Evolutionary conservation across 2,888 invertebrate genomes (phyloP), one percentile per base, ranked within the genome.

Genomic region (Agriopis leucophaearia): DNA sequence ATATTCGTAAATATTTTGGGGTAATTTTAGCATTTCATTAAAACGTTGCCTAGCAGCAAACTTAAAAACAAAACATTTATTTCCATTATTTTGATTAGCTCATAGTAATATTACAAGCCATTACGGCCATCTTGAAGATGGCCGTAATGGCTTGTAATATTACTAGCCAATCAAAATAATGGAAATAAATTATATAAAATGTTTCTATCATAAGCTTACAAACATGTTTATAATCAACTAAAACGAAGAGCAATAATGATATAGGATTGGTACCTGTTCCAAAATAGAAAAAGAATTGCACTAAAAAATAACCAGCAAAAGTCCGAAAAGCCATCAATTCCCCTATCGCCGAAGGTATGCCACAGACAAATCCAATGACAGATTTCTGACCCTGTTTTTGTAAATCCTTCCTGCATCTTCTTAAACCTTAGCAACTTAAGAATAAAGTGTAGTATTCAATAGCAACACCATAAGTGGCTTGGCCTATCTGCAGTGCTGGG

Each of bases 311-410:
- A 68, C 62, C 52, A 13, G 27, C 47, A 57, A 50, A 65, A 60
- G 48, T 61, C 61, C 61, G 70, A 74, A 74, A 74, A 71, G 76
- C 77, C 78, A 80, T 77, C 74, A 78, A 78, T 77, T 74, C 76
- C 67, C 77, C 77, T 78, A 74, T 72, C 74, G 69, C 52, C 62
- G 57, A 45, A 57, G 72, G 75, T 76, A 78, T 78, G 79, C 76
- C 76, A 78, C 75, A 78, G 79, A 81, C 82, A 85, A 81, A 82
- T 80, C 80, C 79, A 76, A 78, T 79, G 81, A 82, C 81, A 81
- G 81, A 84, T 83, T 76, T 79, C 78, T 78, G 64, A 67, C 75
- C 79, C 69, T 66, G 62, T 78, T 75, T 78, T 76, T 78, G 69
- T 65, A 57, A 47, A 58, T 65, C 47, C 62, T 64, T 48, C 70